Percentiles rank a stretch among this genome's conserved stretches.
Evolutionary conservation across 2,797 vertebrate species (phyloP).

Genomic region (Sparidentex hasta): DNA sequence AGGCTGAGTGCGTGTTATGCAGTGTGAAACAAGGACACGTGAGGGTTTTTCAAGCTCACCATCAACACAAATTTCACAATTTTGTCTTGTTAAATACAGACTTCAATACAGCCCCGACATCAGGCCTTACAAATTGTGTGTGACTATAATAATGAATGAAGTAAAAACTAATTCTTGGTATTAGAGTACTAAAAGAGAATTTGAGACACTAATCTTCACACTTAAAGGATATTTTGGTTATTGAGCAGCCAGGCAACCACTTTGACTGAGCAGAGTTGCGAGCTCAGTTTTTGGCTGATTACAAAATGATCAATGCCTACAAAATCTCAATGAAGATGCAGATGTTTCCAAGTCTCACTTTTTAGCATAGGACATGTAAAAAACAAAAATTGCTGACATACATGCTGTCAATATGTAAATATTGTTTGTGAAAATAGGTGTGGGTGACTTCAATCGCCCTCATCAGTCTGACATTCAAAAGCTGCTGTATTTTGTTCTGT

Average conservation of each 20-base stretch:
- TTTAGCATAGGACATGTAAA: constrained; percentile 4
- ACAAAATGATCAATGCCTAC: constrained; percentile 1
- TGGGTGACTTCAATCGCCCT: constrained; percentile 13
- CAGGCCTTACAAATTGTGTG: too few species aligned
- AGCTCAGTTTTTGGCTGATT: background rate
- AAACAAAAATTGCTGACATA: constrained; percentile 17
- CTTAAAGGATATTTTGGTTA: background rate
- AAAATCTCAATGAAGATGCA: constrained; percentile 2
- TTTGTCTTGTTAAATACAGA: background rate
- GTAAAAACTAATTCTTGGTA: background rate
- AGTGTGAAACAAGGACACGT: background rate
- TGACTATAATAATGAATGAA: background rate
- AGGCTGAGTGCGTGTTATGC: background rate
- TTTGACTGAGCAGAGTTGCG: background rate
- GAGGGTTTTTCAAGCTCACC: background rate
- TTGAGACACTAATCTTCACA: background rate
- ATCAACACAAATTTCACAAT: background rate
- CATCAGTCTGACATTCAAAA: background rate
- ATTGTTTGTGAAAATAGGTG: constrained; percentile 5
- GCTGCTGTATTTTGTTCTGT: constrained; percentile 5
- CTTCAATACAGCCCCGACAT: too few species aligned
- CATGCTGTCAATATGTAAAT: constrained; percentile 32
- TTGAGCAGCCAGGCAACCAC: background rate
- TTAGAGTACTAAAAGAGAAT: background rate
- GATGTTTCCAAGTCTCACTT: background rate